Percentiles rank a stretch among this genome's conserved stretches.
Conservation (phyloP, 2,113 vertebrate species). For the Notechis scutatus region DNA sequence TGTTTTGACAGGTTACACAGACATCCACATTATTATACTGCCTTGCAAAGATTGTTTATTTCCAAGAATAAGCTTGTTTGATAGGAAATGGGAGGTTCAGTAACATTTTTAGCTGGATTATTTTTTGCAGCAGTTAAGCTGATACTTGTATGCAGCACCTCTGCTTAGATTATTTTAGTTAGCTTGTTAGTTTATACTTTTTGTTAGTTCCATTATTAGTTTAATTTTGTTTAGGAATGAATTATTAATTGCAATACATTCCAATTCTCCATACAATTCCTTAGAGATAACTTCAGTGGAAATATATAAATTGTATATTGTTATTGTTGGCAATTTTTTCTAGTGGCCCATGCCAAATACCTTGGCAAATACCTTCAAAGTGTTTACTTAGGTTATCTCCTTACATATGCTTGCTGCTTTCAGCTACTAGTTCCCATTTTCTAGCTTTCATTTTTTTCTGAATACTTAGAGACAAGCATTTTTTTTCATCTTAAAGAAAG, state of each 20-base stretch:
- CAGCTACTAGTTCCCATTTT: background rate
- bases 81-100: background rate
- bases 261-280: background rate
- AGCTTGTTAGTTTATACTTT: background rate
- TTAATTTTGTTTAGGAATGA: background rate
- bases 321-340: background rate
- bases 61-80: background rate
- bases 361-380: background rate
- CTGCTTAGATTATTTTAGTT: background rate
- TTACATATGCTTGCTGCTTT: background rate
- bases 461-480: background rate
- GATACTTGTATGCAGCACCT: background rate
- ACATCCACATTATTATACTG: background rate
- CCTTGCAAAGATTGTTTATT: background rate
- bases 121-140: background rate
- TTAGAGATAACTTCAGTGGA: background rate
- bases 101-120: background rate
- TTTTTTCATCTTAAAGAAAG: background rate
- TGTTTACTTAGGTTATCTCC: background rate
- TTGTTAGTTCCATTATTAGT: background rate
- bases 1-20: background rate
- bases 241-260: background rate
- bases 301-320: background rate
- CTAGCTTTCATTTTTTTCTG: background rate
- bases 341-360: background rate